These are phyloP conservation scores for Ophioderma brevispina DNA, from an alignment of 35 echinoderm and acorn worm genomes.

Conservation along the genomic window DNA sequence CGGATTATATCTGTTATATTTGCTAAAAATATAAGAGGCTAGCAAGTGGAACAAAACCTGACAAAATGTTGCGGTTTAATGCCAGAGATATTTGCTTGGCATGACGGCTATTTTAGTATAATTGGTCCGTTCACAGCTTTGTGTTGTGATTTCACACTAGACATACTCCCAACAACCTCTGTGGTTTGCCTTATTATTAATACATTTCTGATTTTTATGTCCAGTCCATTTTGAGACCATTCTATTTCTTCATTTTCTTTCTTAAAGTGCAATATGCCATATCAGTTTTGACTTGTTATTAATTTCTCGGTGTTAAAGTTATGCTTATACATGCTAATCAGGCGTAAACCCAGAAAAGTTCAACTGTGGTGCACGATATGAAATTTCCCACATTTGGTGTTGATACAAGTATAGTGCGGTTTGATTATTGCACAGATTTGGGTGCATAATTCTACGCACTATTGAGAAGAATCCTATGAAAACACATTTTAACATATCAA, in stretches of 20 bases:
- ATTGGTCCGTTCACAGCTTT: background rate
- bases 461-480: background rate
- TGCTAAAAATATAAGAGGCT: background rate
- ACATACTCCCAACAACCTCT: background rate
- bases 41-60: background rate
- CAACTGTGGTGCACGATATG: background rate
- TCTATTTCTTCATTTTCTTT: background rate
- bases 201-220: background rate
- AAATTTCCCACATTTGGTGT: background rate
- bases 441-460: background rate
- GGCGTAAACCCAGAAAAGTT: background rate
- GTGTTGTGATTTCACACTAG: background rate
- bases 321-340: background rate
- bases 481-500: slow-evolving; percentile 3
- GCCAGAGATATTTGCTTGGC: no score
- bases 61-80: background rate
- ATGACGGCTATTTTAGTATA: background rate
- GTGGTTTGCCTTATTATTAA: background rate
- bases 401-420: background rate
- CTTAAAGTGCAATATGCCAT: background rate
- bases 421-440: background rate
- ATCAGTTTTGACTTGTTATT: slow-evolving; percentile 15
- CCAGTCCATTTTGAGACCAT: background rate
- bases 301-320: slow-evolving; percentile 11
- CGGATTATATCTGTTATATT: background rate